Evolutionary conservation across 2,888 invertebrate genomes (phyloP), one percentile per base, ranked within the genome.

Genomic region (Ischnura elegans): DNA sequence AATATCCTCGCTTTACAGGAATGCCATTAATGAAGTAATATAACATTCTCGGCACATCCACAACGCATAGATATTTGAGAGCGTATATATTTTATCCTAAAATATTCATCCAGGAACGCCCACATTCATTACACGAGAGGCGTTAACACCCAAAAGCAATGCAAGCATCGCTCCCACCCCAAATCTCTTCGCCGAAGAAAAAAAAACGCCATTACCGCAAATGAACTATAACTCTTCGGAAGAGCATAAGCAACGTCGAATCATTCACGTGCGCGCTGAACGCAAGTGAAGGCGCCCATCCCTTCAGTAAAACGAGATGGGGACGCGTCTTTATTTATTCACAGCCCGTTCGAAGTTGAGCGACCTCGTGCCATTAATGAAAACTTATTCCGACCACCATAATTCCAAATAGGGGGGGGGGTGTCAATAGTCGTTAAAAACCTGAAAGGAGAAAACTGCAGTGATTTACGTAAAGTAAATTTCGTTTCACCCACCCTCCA

Each of bases 401-500:
- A 76, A 76, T 25, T 76, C 36, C 10, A 61, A 61, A 25, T 1
- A 0, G 61, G 61, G 47, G 61, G 19, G 61, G 25, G 5, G 2
- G 25, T 61, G 51, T 51, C 51, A 51, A 51, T 19, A 51, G 19
- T 51, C 51, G 51, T 51, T 51, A 51, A 51, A 8, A 1, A 2
- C 19, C 1, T 19, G 19, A 8, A 1, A 1, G 51, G 51, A 8
- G 8, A 51, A 76, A 29, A 36, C 36, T 76, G 76, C 76, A 36
- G 76, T 76, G 76, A 76, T 76, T 76, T 76, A 76, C 13, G 76
- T 36, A 76, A 76, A 76, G 36, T 76, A 76, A 76, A 76, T 76
- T 36, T 76, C 36, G 36, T 76, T 76, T 76, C 25, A 29, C 36
- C 36, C 36, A 2, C 51, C 36, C 76, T 36, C n/a, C n/a, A n/a